phyloP scores from a whole-genome alignment of 2,113 vertebrate genomes.

The Hippocampus guttulatus region DNA sequence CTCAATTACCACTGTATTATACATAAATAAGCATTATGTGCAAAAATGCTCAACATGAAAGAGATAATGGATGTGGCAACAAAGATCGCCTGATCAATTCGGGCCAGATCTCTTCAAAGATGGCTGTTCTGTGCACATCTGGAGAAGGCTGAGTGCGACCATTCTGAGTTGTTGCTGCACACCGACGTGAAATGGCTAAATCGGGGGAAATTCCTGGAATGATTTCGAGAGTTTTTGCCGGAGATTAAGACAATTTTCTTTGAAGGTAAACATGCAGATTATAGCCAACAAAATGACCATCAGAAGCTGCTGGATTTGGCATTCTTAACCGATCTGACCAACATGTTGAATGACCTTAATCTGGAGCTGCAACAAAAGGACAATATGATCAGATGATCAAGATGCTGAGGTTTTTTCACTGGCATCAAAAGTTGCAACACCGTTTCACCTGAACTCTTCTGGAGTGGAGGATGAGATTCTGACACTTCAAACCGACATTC shows the following conservation, averaged over 20 bases:
- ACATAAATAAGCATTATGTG: constrained; percentile 18
- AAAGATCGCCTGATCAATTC: neutral
- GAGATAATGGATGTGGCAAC: neutral
- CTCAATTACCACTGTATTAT: constrained; percentile 13
- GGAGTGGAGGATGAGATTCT: neutral
- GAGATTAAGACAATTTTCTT: no score
- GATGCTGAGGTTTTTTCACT: constrained; percentile 30
- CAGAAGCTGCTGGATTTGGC: neutral
- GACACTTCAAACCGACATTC: neutral
- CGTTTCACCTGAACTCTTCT: neutral
- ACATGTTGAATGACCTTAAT: neutral
- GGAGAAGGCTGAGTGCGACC: no score
- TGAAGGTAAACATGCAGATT: no score
- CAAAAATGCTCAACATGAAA: constrained; percentile 33
- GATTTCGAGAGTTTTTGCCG: no score
- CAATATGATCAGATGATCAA: neutral
- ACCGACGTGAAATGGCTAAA: no score
- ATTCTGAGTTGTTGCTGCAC: no score
- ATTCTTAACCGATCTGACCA: neutral
- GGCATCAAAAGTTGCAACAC: constrained; percentile 2
- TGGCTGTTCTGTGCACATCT: no score
- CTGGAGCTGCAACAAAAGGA: no score
- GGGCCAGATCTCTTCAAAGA: neutral
- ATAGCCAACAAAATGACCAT: neutral
- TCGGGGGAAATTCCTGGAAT: no score